Base-by-base conservation (phyloP, 2,113 vertebrate genomes). In the Phoenicopterus ruber region DNA sequence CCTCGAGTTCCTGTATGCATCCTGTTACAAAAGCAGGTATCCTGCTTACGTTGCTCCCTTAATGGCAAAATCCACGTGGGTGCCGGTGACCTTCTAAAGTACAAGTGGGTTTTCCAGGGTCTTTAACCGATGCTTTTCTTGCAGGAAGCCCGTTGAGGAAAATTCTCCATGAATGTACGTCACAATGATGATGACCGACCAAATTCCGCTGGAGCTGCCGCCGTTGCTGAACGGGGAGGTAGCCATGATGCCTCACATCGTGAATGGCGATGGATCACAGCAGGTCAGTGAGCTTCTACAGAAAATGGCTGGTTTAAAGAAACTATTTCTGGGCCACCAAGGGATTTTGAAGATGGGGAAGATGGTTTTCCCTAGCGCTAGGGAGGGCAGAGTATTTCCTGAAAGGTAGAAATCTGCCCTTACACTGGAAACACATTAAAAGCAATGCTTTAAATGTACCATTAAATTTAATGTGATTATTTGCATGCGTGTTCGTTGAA, bases 121-220 rank as follows among this genome's bases (percentile, higher is more conserved):
- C 34, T 80, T 54, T 66, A 87, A 93, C 21, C 12, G 34, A 1
- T 85, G 13, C 4, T 77, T 98, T 91, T 98, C 82, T 98, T 96
- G 83, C 98, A 99, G 99, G 98, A 99, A 99, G 97, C 96, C 97
- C 50, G 98, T 98, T 98, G 98, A 99, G 98, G 98, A 98, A 98
- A 98, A 94, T 99, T 99, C 99, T 99, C 99, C 99, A 99, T 99
- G 99, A 99, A 99, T 99, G 99, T 99, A 99, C 97, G 99, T 99
- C 99, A 99, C 99, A 98, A 99, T 99, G 99, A 99, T 99, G 99
- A 99, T 99, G 99, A 99, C 99, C 98, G 99, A 99, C 99, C 99
- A 99, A 97, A 99, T 99, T 97, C 99, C 99, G 94, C 98, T 99
- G 99, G 99, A 99, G 96, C 98, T 99, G 98, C 98, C 99, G 77